Evolutionary conservation across 2,113 vertebrate genomes (phyloP).

Genomic region (Picathartes gymnocephalus): DNA sequence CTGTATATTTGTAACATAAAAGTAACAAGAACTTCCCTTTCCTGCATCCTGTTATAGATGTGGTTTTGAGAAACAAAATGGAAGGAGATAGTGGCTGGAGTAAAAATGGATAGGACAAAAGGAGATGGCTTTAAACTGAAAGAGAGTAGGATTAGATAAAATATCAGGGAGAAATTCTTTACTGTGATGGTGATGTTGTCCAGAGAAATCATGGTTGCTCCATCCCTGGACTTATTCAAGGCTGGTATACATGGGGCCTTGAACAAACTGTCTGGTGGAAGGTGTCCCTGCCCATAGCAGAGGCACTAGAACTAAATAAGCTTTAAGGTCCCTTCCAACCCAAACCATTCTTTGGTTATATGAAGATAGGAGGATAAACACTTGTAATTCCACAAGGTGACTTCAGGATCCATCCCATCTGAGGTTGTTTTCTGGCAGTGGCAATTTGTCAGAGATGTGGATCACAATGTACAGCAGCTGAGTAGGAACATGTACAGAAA

Average conservation of each 20-base stretch:
- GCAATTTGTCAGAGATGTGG: not conserved
- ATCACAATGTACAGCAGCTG: not conserved
- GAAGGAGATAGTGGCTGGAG: rapidly evolving
- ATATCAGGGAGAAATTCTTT: not conserved
- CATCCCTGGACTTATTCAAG: not conserved
- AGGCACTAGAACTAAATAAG: not conserved
- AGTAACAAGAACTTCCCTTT: not conserved
- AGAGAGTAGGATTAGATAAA: not conserved
- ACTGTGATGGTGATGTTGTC: not conserved
- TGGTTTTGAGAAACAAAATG: not conserved
- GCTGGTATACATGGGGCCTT: not conserved
- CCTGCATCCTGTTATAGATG: not conserved
- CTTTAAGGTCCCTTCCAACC: not conserved
- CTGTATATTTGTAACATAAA: not conserved
- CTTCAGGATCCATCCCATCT: not conserved
- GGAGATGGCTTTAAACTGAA: not conserved
- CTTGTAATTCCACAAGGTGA: not conserved
- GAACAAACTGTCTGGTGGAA: not conserved
- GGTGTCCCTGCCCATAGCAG: no score
- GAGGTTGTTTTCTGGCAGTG: not conserved
- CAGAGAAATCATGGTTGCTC: not conserved
- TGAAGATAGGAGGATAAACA: not conserved
- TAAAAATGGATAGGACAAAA: not conserved
- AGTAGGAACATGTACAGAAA: not conserved
- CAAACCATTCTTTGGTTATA: not conserved